These are phyloP conservation scores for Trichomycterus rosablanca DNA, from an alignment of 2,113 vertebrate species.

Conservation along the genomic window DNA sequence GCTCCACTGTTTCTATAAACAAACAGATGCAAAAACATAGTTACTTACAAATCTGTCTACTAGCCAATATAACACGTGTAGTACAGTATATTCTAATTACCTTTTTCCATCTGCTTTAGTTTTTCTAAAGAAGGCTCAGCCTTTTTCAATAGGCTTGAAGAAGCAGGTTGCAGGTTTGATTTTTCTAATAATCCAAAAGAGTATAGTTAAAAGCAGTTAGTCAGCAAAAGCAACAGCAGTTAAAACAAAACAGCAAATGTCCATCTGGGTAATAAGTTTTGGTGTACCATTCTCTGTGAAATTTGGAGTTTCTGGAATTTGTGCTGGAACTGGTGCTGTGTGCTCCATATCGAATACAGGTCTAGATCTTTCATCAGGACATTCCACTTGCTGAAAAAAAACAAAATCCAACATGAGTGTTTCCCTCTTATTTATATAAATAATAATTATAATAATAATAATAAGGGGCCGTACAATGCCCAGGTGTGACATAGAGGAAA, in stretches of 20 bases:
- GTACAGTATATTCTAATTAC: conserved; percentile 10
- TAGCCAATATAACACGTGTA: conserved; percentile 1
- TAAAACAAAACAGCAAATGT: no score
- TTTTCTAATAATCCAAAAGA: conserved; percentile 13
- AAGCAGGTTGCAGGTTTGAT: conserved; percentile 17
- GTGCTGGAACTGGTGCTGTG: neutral
- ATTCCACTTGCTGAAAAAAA: conserved; percentile 17
- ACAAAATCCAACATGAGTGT: no score
- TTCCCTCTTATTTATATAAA: no score
- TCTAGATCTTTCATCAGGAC: neutral
- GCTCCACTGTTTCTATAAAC: conserved; percentile 47
- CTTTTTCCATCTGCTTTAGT: conserved; percentile 30
- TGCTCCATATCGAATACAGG: conserved; percentile 1
- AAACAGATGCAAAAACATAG: neutral
- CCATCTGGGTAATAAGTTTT: no score
- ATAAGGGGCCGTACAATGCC: no score
- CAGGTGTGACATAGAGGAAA: no score
- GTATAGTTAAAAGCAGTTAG: conserved; percentile 3
- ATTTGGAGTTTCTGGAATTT: conserved; percentile 17
- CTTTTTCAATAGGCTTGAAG: conserved; percentile 55
- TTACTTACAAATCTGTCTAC: neutral
- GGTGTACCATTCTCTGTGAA: conserved; percentile 5
- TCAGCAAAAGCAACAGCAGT: neutral
- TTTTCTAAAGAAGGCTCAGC: neutral
- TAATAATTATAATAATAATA: no score